Evolutionary conservation across 2,888 invertebrate species (phyloP), one percentile per base, ranked within the genome.

Genomic region (Saturnia japonica): DNA sequence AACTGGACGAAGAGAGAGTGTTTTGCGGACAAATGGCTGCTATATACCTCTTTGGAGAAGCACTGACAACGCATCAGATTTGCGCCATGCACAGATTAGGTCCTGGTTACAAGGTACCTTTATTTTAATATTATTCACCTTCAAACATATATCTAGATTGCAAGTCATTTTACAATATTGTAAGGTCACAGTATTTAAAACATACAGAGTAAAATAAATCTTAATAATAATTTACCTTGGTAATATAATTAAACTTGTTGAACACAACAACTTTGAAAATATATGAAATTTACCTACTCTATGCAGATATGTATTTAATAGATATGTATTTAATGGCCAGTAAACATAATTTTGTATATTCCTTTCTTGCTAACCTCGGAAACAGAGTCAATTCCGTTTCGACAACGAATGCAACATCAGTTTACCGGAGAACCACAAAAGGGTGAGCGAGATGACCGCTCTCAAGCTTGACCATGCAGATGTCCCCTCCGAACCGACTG

Each of bases 1-100:
- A 99, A 93, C 92, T 99, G 86, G 99, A 99, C 85, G 98, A 98
- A 86, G 99, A 99, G 88, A 96, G 99, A 74, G 98, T 99, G 78
- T 99, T 99, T 94, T 99, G 99, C 93, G 99, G 99, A 54, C 99
- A 99, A 95, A 99, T 99, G 98, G 99, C 99, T 40, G 99, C 99
- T 70, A 98, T 99, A 85, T 99, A 99, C 95, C 95, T 99, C 77
- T 99, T 99, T 93, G 98, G 98, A 81, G 99, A 99, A 94, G 98
- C 99, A 67, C 95, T 99, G 80, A 97, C 98, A 72, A 98, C 99
- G 73, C 99, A 99, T 94, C 99, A 99, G 93, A 98, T 99, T 82
- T 98, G 99, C 94, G 99, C 99, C 79, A 98, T 99, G 96, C 99
- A 99, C 94, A 96, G 99, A 80, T 96, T 99, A 83, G 99, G 99